These are phyloP conservation scores for Atta cephalotes DNA, from an alignment of 1,140 invertebrate genomes.

Conservation along the genomic window DNA sequence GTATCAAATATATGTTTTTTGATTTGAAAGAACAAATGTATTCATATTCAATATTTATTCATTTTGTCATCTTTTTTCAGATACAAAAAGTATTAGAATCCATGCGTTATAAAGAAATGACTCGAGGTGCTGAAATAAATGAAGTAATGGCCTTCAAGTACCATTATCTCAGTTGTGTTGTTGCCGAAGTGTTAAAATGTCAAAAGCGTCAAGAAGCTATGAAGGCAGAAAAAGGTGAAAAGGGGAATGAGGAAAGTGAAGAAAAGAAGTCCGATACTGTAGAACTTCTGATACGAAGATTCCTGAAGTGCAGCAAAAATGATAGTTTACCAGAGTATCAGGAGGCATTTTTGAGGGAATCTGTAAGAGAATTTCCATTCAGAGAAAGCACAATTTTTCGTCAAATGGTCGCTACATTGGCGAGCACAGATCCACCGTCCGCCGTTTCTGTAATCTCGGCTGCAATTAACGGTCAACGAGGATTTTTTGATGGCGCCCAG, in stretches of 20 bases:
- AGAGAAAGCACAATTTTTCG: conserved; percentile 94
- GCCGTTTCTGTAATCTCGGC: conserved; percentile 92
- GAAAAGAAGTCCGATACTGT: conserved; percentile 87
- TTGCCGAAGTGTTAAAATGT: conserved; percentile 90
- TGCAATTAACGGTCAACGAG: conserved; percentile 95
- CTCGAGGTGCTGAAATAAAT: conserved; percentile 93
- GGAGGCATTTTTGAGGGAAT: conserved; percentile 94
- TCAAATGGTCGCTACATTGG: conserved; percentile 92
- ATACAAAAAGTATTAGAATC: conserved; percentile 92
- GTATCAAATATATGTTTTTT: not conserved
- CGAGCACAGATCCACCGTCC: conserved; percentile 89
- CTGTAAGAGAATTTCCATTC: conserved; percentile 95
- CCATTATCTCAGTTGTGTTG: conserved; percentile 93
- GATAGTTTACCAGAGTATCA: conserved; percentile 93
- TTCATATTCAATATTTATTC: not conserved
- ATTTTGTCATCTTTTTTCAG: conserved; percentile 70
- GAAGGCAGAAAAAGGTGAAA: conserved; percentile 81
- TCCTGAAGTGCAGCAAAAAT: conserved; percentile 91
- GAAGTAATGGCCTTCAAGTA: conserved; percentile 97
- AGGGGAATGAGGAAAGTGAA: conserved; percentile 85
- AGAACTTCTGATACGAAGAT: conserved; percentile 91
- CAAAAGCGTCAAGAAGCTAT: conserved; percentile 88
- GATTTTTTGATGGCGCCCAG: conserved; percentile 89
- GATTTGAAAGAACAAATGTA: not conserved
- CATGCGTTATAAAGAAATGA: conserved; percentile 96